A percentile compares a stretch with the other conserved stretches of the same genome.
Conservation (phyloP, 1,140 invertebrate species). For the Antheraea mylitta region DNA sequence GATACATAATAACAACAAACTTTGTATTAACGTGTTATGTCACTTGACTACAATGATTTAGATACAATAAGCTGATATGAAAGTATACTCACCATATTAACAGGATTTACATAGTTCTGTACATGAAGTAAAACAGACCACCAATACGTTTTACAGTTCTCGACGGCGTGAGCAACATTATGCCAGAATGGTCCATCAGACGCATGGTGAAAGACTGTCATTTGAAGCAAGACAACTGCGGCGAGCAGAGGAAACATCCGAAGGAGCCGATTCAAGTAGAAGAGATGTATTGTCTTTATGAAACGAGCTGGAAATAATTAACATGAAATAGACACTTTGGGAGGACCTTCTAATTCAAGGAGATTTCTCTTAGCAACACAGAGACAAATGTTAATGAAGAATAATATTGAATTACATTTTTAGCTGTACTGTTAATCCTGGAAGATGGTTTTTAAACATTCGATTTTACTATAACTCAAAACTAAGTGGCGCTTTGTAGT, state of each 20-base stretch:
- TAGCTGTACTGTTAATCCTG: too few species aligned
- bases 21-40: too few species aligned
- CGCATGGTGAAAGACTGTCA: constrained; percentile 77
- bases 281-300: constrained; percentile 32
- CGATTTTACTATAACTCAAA: too few species aligned
- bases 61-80: not conserved
- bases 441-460: too few species aligned
- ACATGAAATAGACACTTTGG: not conserved
- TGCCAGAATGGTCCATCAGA: constrained; percentile 80
- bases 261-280: constrained; percentile 76
- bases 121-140: constrained; percentile 43
- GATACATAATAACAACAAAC: too few species aligned
- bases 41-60: not conserved
- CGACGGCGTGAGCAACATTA: constrained; percentile 23
- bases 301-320: constrained; percentile 34
- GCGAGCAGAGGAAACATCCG: constrained; percentile 81
- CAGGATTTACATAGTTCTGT: constrained; percentile 34
- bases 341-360: not conserved
- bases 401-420: too few species aligned
- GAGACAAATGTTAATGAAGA: too few species aligned
- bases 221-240: constrained; percentile 76
- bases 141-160: constrained; percentile 38
- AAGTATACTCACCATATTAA: not conserved
- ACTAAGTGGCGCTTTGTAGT: too few species aligned
- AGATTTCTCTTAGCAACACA: too few species aligned